A percentile compares a stretch with the other conserved stretches of the same genome.
Conservation (phyloP, 1,140 invertebrate species). For the Drosophila ogumai region DNA sequence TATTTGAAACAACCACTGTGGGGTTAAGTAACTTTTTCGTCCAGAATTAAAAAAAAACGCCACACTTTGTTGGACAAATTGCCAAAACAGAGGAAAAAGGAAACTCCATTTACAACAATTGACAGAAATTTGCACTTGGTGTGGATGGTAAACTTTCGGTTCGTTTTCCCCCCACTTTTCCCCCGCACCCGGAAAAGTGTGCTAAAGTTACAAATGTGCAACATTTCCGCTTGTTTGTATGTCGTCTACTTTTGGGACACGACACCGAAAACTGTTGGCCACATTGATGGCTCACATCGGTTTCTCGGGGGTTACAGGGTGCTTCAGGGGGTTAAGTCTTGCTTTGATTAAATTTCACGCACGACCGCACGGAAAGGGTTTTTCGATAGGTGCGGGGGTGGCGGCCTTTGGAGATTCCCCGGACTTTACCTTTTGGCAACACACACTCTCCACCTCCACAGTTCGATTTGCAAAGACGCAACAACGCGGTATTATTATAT, state of each 20-base stretch:
- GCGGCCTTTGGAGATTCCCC: slow-evolving; percentile 20
- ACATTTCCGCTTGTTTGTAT: slow-evolving; percentile 75
- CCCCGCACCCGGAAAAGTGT: slow-evolving; percentile 22
- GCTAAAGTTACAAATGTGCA: slow-evolving; percentile 78
- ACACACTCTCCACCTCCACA: slow-evolving; percentile 23
- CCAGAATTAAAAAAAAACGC: not conserved
- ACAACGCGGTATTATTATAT: no score
- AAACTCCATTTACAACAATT: slow-evolving; percentile 75
- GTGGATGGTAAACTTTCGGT: slow-evolving; percentile 59
- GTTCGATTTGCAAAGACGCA: slow-evolving; percentile 50
- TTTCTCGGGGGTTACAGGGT: slow-evolving; percentile 20
- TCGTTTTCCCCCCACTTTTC: slow-evolving; percentile 21
- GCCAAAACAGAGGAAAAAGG: slow-evolving; percentile 58
- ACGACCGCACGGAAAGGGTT: slow-evolving; percentile 65
- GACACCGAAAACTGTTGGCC: slow-evolving; percentile 77
- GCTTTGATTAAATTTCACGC: slow-evolving; percentile 82
- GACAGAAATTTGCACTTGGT: slow-evolving; percentile 77
- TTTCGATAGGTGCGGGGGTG: not conserved
- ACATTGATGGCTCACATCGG: slow-evolving; percentile 61
- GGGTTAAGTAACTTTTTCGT: slow-evolving; percentile 4
- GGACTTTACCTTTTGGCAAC: slow-evolving; percentile 21
- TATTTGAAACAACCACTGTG: not conserved
- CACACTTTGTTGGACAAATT: slow-evolving; percentile 49
- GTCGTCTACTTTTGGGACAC: slow-evolving; percentile 63
- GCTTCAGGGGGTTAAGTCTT: slow-evolving; percentile 32